These are phyloP conservation scores for Eulemur rufifrons DNA, from an alignment of 2,113 vertebrate species.

Conservation along the genomic window DNA sequence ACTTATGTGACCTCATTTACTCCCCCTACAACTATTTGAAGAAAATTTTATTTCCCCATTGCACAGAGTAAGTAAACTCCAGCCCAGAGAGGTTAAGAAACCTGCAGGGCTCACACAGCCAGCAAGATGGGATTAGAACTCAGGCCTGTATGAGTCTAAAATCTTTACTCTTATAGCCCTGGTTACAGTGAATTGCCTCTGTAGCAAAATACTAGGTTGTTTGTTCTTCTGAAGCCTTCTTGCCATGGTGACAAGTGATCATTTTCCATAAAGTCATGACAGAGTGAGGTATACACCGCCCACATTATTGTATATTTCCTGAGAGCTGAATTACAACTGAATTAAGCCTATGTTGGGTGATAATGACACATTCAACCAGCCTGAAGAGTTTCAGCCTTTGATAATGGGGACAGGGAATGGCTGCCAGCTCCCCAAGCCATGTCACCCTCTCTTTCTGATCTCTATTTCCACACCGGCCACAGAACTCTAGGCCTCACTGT, in stretches of 20 bases:
- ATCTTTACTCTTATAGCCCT: not conserved
- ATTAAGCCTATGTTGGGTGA: conserved; percentile 72
- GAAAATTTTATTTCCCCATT: not conserved
- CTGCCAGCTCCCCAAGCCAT: not conserved
- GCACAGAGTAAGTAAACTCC: not conserved
- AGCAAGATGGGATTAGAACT: not conserved
- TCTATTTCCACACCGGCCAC: not conserved
- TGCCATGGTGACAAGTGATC: conserved; percentile 76
- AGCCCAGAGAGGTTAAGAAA: not conserved
- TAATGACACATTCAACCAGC: conserved; percentile 67
- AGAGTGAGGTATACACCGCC: conserved; percentile 59
- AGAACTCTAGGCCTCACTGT: not conserved
- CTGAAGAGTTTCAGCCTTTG: conserved; percentile 61
- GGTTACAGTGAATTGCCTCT: not conserved
- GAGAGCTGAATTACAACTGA: conserved; percentile 75
- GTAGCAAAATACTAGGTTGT: conserved; percentile 40
- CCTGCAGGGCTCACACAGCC: not conserved
- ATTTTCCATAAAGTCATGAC: conserved; percentile 76
- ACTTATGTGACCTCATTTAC: not conserved
- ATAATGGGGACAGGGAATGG: not conserved
- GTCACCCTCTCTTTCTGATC: accelerated
- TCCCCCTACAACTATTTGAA: not conserved
- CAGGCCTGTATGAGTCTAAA: not conserved
- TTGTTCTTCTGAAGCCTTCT: conserved; percentile 72
- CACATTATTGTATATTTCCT: conserved; percentile 74